Percentiles rank a stretch among this genome's conserved stretches.
Conservation (phyloP, 2,113 vertebrate genomes). For the Dicrurus megarhynchus region DNA sequence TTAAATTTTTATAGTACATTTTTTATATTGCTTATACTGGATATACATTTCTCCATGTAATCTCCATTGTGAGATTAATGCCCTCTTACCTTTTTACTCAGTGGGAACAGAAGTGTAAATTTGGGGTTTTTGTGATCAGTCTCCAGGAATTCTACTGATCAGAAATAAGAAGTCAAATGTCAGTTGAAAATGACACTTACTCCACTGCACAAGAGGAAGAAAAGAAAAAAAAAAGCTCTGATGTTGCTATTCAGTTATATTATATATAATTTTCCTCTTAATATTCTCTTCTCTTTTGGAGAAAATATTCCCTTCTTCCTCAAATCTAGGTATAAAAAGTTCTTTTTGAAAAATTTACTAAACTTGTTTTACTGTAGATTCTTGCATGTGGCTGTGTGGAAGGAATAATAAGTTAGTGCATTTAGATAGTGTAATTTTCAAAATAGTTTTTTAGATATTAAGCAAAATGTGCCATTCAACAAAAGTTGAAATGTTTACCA, state of each 20-base stretch:
- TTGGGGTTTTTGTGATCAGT: background rate
- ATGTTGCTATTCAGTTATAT: background rate
- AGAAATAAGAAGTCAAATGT: background rate
- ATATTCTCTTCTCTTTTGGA: background rate
- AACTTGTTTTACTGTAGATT: background rate
- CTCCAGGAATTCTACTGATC: background rate
- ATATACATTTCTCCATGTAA: background rate
- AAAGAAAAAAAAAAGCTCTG: background rate
- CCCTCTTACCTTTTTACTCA: background rate
- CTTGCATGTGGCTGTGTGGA: background rate
- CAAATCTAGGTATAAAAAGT: background rate
- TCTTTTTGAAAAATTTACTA: background rate
- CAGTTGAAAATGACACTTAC: background rate
- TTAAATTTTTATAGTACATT: background rate
- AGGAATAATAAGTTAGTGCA: background rate
- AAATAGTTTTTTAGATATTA: background rate
- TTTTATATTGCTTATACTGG: background rate
- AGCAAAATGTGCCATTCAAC: background rate
- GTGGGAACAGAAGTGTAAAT: background rate
- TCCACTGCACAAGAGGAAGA: background rate
- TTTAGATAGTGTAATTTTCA: background rate
- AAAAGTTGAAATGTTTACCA: background rate
- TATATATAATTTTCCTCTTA: background rate
- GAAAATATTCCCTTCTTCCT: no score
- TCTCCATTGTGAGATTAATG: background rate